Conservation (phyloP, 2,113 vertebrate species). For the Pao palembangensis region DNA sequence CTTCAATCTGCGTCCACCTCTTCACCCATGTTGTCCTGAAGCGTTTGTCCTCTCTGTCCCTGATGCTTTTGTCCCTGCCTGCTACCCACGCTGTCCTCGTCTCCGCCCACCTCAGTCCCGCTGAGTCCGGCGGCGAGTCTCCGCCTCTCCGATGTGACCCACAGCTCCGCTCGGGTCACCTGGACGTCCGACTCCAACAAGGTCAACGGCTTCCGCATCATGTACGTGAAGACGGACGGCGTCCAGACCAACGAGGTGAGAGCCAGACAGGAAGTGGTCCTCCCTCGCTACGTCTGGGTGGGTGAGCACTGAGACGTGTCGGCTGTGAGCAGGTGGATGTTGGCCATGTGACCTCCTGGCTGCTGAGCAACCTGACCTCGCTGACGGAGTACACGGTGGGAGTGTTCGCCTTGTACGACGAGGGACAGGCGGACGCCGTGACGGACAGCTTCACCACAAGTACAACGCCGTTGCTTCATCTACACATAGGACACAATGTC, state of each 20-base stretch:
- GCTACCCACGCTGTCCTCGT: neutral
- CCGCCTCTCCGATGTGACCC: conserved; percentile 83
- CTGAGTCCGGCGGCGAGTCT: conserved; percentile 83
- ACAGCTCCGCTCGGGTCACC: conserved; percentile 80
- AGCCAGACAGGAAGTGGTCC: neutral
- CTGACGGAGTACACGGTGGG: conserved; percentile 87
- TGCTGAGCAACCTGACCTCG: conserved; percentile 81
- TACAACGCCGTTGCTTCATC: conserved; percentile 34
- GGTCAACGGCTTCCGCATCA: conserved; percentile 83
- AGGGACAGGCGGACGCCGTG: conserved; percentile 86
- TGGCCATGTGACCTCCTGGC: conserved; percentile 76
- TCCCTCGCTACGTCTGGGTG: neutral
- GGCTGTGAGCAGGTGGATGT: conserved; percentile 80
- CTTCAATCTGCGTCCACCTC: too few species aligned
- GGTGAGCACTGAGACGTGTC: neutral
- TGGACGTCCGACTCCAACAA: conserved; percentile 85
- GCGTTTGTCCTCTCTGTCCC: too few species aligned
- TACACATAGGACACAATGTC: neutral
- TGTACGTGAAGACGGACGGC: conserved; percentile 85
- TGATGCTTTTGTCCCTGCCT: neutral
- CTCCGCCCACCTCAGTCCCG: conserved; percentile 72
- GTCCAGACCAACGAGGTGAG: conserved; percentile 88
- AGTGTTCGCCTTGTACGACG: conserved; percentile 85
- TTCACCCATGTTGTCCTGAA: neutral
- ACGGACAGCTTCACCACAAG: conserved; percentile 88